Conservation (phyloP, 1,140 invertebrate species). For the Calycopis cecrops region DNA sequence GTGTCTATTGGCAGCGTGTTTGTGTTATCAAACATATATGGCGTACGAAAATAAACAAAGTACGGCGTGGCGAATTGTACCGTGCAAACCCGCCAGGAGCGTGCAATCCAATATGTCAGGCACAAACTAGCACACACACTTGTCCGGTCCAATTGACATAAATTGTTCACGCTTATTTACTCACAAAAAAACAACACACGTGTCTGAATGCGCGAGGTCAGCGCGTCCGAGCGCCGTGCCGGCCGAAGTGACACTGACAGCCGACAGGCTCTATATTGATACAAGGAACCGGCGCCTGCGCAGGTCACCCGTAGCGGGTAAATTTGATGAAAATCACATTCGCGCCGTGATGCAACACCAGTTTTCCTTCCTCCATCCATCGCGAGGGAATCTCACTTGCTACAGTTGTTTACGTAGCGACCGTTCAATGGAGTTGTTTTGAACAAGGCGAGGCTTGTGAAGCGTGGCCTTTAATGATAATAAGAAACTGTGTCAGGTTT, state of each 20-base stretch:
- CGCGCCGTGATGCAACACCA: slow-evolving; percentile 7
- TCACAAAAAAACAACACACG: slow-evolving; percentile 42
- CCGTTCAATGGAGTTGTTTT: no score
- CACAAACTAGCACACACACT: slow-evolving; percentile 39
- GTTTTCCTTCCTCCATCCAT: slow-evolving; percentile 12
- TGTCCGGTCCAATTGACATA: slow-evolving; percentile 36
- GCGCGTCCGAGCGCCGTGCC: slow-evolving; percentile 35
- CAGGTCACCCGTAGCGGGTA: slow-evolving; percentile 17
- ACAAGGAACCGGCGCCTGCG: slow-evolving; percentile 40
- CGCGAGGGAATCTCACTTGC: no score
- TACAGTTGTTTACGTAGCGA: no score
- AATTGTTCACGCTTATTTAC: slow-evolving; percentile 52
- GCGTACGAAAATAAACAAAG: slow-evolving; percentile 30
- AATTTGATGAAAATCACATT: slow-evolving; percentile 12
- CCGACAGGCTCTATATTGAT: slow-evolving; percentile 22
- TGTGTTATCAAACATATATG: slow-evolving; percentile 17
- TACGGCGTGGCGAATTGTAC: slow-evolving; percentile 31
- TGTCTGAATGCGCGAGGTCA: slow-evolving; percentile 27
- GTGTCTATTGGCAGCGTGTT: slow-evolving; percentile 3
- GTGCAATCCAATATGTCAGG: slow-evolving; percentile 46
- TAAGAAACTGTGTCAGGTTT: no score
- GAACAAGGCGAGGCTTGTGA: no score
- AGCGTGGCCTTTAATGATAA: no score
- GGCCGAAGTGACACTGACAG: slow-evolving; percentile 44
- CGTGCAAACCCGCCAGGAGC: slow-evolving; percentile 27